A percentile compares a stretch with the other conserved stretches of the same genome.
phyloP scores from a whole-genome alignment of 2,113 vertebrate species.

The Myotis davidii region DNA sequence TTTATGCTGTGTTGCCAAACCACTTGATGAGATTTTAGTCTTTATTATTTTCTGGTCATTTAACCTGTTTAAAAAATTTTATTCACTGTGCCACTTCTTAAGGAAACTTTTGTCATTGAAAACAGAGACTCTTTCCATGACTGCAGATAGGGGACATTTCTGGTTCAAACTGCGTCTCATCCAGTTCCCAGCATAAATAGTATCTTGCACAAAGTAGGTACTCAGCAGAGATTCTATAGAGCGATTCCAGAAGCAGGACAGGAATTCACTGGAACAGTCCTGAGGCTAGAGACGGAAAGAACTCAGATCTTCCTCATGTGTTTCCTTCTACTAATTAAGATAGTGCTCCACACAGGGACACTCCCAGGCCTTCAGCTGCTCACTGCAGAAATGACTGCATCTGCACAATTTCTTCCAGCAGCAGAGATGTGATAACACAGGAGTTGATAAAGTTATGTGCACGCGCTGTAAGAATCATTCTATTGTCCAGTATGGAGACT shows the following conservation, averaged over 20 bases:
- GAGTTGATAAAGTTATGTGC: not conserved
- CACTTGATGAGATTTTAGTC: not conserved
- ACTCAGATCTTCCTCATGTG: not conserved
- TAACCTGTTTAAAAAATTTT: not conserved
- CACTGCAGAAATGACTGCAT: not conserved
- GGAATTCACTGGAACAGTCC: not conserved
- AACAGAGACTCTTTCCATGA: not conserved
- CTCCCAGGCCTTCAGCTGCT: not conserved
- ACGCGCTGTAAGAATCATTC: not conserved
- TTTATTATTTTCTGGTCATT: not conserved
- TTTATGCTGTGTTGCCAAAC: not conserved
- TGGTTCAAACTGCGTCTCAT: not conserved
- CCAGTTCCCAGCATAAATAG: not conserved
- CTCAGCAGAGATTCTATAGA: not conserved
- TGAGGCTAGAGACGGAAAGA: not conserved
- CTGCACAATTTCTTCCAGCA: not conserved
- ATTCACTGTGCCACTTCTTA: not conserved
- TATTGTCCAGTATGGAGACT: conserved; percentile 47
- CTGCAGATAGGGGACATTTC: not conserved
- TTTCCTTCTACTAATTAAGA: not conserved
- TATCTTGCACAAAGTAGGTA: not conserved
- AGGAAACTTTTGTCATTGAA: not conserved
- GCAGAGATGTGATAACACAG: not conserved
- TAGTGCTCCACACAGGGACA: not conserved
- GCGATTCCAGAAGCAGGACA: not conserved